Percentiles rank a stretch among this genome's conserved stretches.
Conservation (phyloP, 2,797 vertebrate genomes). For the Eulemur albifrons region DNA sequence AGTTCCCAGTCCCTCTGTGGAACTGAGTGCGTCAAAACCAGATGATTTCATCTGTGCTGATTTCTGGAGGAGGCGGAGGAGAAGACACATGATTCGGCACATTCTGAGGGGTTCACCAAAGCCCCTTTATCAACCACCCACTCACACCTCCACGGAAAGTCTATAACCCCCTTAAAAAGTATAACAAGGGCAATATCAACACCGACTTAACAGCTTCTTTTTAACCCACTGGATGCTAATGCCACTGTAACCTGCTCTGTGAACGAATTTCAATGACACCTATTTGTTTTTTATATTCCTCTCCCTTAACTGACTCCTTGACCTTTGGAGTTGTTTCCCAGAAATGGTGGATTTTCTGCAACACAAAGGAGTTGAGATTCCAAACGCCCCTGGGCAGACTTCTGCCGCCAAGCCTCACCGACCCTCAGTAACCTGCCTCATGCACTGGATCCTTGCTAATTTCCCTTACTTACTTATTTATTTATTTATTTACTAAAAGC, state of each 20-base stretch:
- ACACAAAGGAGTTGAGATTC: neutral
- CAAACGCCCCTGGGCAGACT: neutral
- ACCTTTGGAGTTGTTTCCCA: neutral
- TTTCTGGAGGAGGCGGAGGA: neutral
- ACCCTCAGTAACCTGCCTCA: neutral
- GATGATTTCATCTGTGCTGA: constrained; percentile 51
- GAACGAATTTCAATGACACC: neutral
- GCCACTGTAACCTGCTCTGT: neutral
- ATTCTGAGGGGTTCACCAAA: neutral
- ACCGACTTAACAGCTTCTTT: neutral
- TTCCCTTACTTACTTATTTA: neutral
- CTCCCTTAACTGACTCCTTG: neutral
- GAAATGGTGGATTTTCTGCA: neutral
- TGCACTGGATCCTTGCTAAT: neutral
- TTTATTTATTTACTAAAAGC: neutral
- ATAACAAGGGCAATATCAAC: neutral
- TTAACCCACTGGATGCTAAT: neutral
- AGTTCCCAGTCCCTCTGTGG: constrained; percentile 49
- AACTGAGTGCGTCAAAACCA: constrained; percentile 50
- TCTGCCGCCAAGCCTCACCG: neutral
- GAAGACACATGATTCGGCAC: neutral
- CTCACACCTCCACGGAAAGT: neutral
- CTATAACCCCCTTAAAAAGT: neutral
- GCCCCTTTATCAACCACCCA: neutral
- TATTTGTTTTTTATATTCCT: neutral